These are phyloP conservation scores for Brachyptera risi DNA, from an alignment of 2,888 invertebrate genomes.

Conservation along the genomic window DNA sequence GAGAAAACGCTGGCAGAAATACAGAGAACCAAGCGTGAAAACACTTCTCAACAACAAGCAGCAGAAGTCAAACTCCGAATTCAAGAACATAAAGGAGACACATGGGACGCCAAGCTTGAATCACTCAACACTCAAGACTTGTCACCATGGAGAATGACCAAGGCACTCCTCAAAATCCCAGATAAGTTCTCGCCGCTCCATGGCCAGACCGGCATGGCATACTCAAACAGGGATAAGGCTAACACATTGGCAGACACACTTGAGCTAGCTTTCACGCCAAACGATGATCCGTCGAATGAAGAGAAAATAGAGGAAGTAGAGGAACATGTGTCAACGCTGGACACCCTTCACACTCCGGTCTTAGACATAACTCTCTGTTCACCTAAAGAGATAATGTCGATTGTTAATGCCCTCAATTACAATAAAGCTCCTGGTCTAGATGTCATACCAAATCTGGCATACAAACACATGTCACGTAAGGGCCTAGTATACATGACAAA, in stretches of 20 bases:
- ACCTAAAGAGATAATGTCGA: neutral
- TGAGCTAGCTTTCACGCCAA: neutral
- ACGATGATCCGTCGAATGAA: neutral
- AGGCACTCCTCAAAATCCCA: neutral
- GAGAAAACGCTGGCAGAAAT: too few species aligned
- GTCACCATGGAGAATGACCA: neutral
- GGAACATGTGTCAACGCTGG: neutral
- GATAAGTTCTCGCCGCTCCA: neutral
- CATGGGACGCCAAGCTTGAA: neutral
- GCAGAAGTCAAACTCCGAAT: too few species aligned
- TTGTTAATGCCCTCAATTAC: neutral
- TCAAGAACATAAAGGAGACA: too few species aligned
- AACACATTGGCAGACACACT: neutral
- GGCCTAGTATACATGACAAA: neutral
- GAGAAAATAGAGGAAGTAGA: neutral
- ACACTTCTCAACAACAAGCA: too few species aligned
- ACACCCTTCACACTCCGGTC: too few species aligned
- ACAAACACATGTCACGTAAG: neutral
- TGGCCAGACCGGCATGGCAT: neutral
- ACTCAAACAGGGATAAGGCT: neutral
- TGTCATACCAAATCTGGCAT: neutral
- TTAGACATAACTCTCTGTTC: neutral
- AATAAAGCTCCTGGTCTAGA: neutral
- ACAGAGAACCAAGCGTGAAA: too few species aligned
- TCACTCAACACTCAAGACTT: neutral